Conservation (phyloP, 1,140 invertebrate genomes). For the Cephus cinctus region DNA sequence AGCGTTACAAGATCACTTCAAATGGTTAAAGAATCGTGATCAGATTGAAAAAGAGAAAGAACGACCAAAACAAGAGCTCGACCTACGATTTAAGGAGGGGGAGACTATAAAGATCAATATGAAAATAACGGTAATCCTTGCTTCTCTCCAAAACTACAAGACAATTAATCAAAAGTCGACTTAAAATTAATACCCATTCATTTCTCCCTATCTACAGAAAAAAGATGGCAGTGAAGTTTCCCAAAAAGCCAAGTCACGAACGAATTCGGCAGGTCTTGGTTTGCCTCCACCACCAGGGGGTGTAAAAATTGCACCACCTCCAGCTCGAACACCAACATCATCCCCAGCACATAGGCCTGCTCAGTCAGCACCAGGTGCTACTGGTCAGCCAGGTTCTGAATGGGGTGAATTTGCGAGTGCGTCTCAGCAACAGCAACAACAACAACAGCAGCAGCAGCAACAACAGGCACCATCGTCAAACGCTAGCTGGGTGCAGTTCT, state of each 20-base stretch:
- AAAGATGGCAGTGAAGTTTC: constrained; percentile 79
- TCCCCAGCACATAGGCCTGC: constrained; percentile 69
- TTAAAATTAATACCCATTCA: constrained; percentile 8
- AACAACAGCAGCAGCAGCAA: constrained; percentile 48
- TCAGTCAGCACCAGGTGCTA: constrained; percentile 53
- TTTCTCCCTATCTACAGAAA: constrained; percentile 61
- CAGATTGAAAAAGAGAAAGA: constrained; percentile 80
- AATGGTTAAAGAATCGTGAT: constrained; percentile 92
- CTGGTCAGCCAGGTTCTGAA: constrained; percentile 58
- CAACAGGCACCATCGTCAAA: constrained; percentile 51
- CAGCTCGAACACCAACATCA: constrained; percentile 66
- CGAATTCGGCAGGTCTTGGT: constrained; percentile 60
- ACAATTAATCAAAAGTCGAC: constrained; percentile 7
- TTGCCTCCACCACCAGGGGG: constrained; percentile 84
- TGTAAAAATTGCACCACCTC: constrained; percentile 65
- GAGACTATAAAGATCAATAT: constrained; percentile 99
- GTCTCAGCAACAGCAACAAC: constrained; percentile 44
- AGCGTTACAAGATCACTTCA: constrained; percentile 97
- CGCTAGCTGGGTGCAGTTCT: constrained; percentile 75
- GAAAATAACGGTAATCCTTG: constrained; percentile 84
- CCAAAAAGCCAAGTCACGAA: constrained; percentile 63
- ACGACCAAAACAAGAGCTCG: constrained; percentile 77
- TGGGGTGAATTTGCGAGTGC: constrained; percentile 79
- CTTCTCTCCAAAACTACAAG: constrained; percentile 2
- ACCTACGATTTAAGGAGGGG: constrained; percentile 97